Conservation (phyloP, 2,113 vertebrate genomes). For the Pyrgilauda ruficollis region DNA sequence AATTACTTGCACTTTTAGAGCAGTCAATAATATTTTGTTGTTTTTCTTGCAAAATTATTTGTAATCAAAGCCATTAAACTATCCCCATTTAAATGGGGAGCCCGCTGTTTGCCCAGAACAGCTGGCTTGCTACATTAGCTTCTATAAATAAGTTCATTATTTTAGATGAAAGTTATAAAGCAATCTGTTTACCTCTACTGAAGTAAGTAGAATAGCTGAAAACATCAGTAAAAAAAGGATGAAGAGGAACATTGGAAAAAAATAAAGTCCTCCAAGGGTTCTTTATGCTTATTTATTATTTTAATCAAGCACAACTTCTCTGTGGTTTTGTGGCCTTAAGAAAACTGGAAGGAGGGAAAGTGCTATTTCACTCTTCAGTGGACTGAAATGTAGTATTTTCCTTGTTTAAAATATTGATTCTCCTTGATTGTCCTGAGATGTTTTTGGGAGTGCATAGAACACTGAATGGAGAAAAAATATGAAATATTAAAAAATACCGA, state of each 20-base stretch:
- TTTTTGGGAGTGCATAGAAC: not conserved
- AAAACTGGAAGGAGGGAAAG: constrained; percentile 18
- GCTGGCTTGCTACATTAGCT: not conserved
- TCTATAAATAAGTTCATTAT: constrained; percentile 36
- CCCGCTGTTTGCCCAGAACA: not conserved
- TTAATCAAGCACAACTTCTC: constrained; percentile 10
- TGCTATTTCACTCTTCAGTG: not conserved
- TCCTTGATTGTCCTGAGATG: not conserved
- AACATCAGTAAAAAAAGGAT: not conserved
- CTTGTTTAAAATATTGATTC: not conserved
- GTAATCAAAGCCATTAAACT: not conserved
- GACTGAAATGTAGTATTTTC: constrained; percentile 45
- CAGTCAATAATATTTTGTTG: not conserved
- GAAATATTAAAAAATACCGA: not conserved
- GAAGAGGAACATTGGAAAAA: not conserved
- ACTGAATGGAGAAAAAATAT: not conserved
- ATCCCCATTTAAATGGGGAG: not conserved
- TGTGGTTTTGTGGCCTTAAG: constrained; percentile 28
- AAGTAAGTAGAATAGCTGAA: not conserved
- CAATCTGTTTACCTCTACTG: not conserved
- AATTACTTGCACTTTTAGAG: not conserved
- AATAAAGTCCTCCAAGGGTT: not conserved
- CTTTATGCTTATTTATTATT: not conserved
- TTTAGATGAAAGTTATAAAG: constrained; percentile 34
- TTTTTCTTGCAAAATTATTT: not conserved